A percentile compares a stretch with the other conserved stretches of the same genome.
Evolutionary conservation across 2,113 vertebrate species (phyloP).

Genomic region (Myrmecobius fasciatus): DNA sequence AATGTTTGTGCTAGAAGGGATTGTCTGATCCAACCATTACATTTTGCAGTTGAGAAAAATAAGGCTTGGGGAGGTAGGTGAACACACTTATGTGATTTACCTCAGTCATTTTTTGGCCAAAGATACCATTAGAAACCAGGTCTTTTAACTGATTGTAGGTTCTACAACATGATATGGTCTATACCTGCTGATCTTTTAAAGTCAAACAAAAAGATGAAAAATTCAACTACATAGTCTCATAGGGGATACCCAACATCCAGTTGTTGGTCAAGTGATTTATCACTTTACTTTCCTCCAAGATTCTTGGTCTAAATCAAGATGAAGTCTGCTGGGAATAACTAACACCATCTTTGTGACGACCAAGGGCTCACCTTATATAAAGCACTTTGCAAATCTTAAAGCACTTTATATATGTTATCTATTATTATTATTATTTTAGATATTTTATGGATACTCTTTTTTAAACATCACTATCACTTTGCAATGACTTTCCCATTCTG

Average conservation of each 20-base stretch:
- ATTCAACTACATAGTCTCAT: not conserved
- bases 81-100: not conserved
- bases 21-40: not conserved
- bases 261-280: not conserved
- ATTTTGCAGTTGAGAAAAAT: slow-evolving; percentile 8
- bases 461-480: not conserved
- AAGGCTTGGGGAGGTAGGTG: not conserved
- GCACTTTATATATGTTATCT: not conserved
- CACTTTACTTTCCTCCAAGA: not conserved
- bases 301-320: not conserved
- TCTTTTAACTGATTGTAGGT: not conserved
- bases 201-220: not conserved
- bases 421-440: not conserved
- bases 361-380: not conserved
- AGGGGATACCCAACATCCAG: not conserved
- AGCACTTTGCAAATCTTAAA: not conserved
- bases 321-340: not conserved
- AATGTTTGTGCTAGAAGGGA: slow-evolving; percentile 20
- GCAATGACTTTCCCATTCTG: not conserved
- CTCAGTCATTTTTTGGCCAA: not conserved
- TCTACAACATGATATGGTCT: not conserved
- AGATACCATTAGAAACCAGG: not conserved
- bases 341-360: not conserved
- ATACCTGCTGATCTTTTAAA: not conserved
- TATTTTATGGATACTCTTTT: not conserved